Evolutionary conservation across 2,113 vertebrate species (phyloP).

Genomic region (Synchiropus splendidus): DNA sequence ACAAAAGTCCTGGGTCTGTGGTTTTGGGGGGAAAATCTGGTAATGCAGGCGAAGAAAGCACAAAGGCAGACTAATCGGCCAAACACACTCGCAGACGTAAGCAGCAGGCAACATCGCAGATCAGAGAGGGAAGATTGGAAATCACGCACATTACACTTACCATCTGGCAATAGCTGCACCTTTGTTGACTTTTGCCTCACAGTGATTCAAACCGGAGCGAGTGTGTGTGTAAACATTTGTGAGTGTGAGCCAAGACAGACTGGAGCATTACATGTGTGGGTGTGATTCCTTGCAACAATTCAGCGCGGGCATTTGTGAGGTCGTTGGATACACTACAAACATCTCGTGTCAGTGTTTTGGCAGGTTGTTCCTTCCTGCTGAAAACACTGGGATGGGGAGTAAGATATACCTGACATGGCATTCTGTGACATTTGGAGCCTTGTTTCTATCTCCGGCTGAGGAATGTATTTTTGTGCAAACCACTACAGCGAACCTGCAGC

Average conservation of each 20-base stretch:
- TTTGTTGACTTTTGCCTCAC: constrained; percentile 30
- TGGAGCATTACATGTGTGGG: constrained; percentile 12
- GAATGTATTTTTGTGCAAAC: too few relatives aligned
- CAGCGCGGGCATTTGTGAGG: constrained; percentile 6
- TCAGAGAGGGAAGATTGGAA: constrained; percentile 34
- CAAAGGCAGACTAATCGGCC: constrained; percentile 30
- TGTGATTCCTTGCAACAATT: constrained; percentile 9
- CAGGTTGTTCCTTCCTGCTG: constrained; percentile 21
- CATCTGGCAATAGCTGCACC: constrained; percentile 36
- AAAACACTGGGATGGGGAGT: background rate
- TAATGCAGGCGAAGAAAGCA: constrained; percentile 17
- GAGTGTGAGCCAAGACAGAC: background rate
- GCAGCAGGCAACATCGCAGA: constrained; percentile 18
- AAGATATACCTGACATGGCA: constrained; percentile 9
- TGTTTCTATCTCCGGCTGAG: too few relatives aligned
- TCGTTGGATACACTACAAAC: constrained; percentile 20
- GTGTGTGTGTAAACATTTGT: constrained; percentile 17
- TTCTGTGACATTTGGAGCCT: too few relatives aligned
- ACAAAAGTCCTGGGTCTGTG: constrained; percentile 17
- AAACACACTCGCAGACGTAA: constrained; percentile 22
- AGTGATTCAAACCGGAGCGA: constrained; percentile 21
- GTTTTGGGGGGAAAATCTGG: constrained; percentile 17
- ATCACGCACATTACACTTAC: constrained; percentile 39
- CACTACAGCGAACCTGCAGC: too few relatives aligned
- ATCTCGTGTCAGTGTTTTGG: constrained; percentile 32